Evolutionary conservation across 2,797 vertebrate species (phyloP), one percentile per base, ranked within the genome.

Genomic region (Pseudopleuronectes americanus): DNA sequence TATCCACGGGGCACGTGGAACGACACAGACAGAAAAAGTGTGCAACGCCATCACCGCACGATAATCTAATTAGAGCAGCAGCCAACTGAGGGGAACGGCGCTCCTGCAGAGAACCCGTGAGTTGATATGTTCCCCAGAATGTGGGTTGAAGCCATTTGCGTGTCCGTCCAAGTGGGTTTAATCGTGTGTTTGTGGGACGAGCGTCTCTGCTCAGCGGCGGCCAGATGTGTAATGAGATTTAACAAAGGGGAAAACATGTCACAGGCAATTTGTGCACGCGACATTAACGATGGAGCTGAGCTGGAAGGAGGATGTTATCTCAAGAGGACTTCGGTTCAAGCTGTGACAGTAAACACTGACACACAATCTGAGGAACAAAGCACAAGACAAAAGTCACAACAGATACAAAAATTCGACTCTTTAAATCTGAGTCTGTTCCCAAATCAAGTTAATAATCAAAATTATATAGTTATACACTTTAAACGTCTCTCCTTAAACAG

Each of bases 191-290:
- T 60, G 55, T 61, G 73, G 28, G 28, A 24, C 45, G 63, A 63
- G 56, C 26, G 24, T 64, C 49, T 43, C 13, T 45, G 56, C 51
- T 54, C 55, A 78, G 79, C 74, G 79, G 74, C 55, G 59, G 45
- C 64, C 80, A 77, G 72, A 82, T 75, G 81, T 78, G 53, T 77
- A 60, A 77, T 45, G 69, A 45, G 33, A 48, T 85, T 77, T 71
- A 13, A 70, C 52, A 23, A 74, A 19, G 78, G 51, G 51, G n/a
- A 60, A 45, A 65, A 76, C 4, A 28, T 57, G 62, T 69, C 70
- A 64, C 2, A 0, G 64, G n/a, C 69, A 54, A 77, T 57, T 24
- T 68, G 59, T 62, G 67, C 24, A 14, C 23, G 49, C 28, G 23
- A 19, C 53, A 23, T 60, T 26, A 66, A 60, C 28, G 59, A 22